phyloP scores from a whole-genome alignment of 2,888 invertebrate genomes.

The Ernsta delagoae region DNA sequence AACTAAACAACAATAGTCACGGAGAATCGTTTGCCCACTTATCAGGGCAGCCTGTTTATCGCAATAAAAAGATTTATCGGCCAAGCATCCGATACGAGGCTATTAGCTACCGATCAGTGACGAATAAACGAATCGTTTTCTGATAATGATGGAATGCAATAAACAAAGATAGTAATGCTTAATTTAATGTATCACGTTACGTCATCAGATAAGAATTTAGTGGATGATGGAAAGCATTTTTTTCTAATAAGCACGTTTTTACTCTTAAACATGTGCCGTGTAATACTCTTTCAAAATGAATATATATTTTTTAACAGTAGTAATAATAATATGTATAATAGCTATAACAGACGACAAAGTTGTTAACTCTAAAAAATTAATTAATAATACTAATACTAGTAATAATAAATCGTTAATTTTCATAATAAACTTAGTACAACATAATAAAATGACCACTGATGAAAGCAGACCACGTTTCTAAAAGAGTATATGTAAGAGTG shows the following conservation, averaged over 20 bases:
- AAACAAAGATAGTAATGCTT: slow-evolving; percentile 44
- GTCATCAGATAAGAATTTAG: slow-evolving; percentile 15
- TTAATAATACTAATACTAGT: too few species aligned
- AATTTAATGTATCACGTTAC: slow-evolving; percentile 34
- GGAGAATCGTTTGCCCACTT: not conserved
- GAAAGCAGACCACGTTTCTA: too few species aligned
- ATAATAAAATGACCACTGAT: too few species aligned
- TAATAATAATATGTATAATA: too few species aligned
- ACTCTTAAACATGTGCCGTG: too few species aligned
- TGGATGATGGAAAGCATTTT: not conserved
- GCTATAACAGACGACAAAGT: too few species aligned
- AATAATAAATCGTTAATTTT: too few species aligned
- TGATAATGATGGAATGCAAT: slow-evolving; percentile 49
- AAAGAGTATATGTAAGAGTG: too few species aligned
- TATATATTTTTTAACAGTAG: too few species aligned
- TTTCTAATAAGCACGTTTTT: not conserved
- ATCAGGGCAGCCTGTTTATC: slow-evolving; percentile 2
- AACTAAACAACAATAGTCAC: not conserved
- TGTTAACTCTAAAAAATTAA: too few species aligned
- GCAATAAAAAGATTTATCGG: slow-evolving; percentile 48
- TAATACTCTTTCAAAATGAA: too few species aligned
- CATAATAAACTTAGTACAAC: too few species aligned
- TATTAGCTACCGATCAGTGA: slow-evolving; percentile 51
- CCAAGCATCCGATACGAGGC: slow-evolving; percentile 49
- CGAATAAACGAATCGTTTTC: slow-evolving; percentile 45